Evolutionary conservation across 2,113 vertebrate species (phyloP).

Genomic region (Oreotragus oreotragus): DNA sequence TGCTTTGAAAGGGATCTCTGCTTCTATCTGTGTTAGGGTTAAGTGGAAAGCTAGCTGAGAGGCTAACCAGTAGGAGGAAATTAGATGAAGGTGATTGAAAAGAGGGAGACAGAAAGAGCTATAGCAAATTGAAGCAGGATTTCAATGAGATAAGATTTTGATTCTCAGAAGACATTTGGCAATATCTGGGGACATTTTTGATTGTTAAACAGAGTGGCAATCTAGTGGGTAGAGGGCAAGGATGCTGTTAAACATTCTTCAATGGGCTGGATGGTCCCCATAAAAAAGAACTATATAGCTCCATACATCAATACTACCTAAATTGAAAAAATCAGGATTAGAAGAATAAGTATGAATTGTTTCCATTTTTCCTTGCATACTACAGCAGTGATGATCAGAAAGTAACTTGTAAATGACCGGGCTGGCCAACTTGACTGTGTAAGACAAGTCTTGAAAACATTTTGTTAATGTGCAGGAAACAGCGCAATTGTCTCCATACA

Average conservation of each 20-base stretch:
- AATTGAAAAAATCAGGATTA: not conserved
- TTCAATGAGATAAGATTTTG: not conserved
- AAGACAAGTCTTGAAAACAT: not conserved
- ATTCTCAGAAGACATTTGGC: not conserved
- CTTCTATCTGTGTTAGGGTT: not conserved
- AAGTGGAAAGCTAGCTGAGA: not conserved
- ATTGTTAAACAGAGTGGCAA: not conserved
- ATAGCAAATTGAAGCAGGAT: not conserved
- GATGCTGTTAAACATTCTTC: not conserved
- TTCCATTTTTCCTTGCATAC: not conserved
- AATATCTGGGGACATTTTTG: not conserved
- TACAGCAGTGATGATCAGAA: not conserved
- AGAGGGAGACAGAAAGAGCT: not conserved
- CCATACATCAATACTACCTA: not conserved
- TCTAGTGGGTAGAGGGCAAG: not conserved
- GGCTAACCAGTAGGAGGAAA: not conserved
- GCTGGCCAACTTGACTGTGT: not conserved
- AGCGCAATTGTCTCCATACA: not conserved
- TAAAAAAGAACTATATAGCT: not conserved
- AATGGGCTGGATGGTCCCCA: not conserved
- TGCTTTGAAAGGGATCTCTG: not conserved
- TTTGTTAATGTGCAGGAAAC: not conserved
- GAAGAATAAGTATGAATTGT: not conserved
- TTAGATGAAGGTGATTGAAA: not conserved
- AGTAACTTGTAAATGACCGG: not conserved